A percentile compares a stretch with the other conserved stretches of the same genome.
phyloP scores from a whole-genome alignment of 1,140 invertebrate genomes.

The Lasioglossum albipes region DNA sequence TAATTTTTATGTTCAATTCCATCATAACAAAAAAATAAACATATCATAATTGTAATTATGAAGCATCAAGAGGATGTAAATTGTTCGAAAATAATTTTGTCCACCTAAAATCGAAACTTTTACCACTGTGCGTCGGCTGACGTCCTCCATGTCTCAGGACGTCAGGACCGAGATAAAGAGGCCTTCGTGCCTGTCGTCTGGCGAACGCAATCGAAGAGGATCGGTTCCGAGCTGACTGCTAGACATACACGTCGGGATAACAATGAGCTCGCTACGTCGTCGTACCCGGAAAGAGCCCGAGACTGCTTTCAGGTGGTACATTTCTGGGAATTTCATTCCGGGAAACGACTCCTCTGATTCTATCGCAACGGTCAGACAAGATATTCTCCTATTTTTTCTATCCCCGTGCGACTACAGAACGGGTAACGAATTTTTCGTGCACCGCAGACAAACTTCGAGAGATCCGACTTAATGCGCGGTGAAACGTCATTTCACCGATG shows the following conservation, averaged over 20 bases:
- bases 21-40: too few species aligned
- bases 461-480: background rate
- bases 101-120: too few species aligned
- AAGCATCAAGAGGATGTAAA: too few species aligned
- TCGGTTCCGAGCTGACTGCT: background rate
- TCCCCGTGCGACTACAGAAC: conserved; percentile 5
- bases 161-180: conserved; percentile 44
- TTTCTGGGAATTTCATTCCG: conserved; percentile 48
- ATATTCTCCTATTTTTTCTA: background rate
- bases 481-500: background rate
- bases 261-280: conserved; percentile 45
- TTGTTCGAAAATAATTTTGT: too few species aligned
- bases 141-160: conserved; percentile 22
- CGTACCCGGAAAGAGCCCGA: conserved; percentile 34
- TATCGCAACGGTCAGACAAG: background rate
- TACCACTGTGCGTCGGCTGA: too few species aligned
- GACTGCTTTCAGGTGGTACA: conserved; percentile 48
- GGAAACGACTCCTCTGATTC: conserved; percentile 3
- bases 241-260: conserved; percentile 46
- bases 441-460: background rate
- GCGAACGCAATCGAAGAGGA: conserved; percentile 45
- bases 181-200: background rate
- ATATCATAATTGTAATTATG: too few species aligned
- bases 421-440: conserved; percentile 33
- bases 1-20: too few species aligned